Evolutionary conservation across 2,888 invertebrate genomes (phyloP).

Genomic region (Drosophila paramelanica): DNA sequence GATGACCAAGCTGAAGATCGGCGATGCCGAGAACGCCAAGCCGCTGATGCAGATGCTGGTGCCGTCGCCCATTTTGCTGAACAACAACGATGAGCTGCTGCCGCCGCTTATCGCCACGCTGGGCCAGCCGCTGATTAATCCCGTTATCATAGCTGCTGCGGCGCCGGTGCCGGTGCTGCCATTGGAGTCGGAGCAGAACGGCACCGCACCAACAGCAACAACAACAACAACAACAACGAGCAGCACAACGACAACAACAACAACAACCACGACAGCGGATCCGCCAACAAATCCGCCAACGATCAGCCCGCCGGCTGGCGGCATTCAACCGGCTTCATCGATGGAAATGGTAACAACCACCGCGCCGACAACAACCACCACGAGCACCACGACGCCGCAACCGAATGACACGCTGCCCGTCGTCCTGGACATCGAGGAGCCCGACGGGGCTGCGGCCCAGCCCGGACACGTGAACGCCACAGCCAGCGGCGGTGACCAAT

Average conservation of each 20-base stretch:
- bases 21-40: constrained; percentile 67
- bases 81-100: constrained; percentile 77
- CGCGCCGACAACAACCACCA: constrained; percentile 67
- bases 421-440: constrained; percentile 70
- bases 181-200: constrained; percentile 31
- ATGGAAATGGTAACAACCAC: constrained; percentile 64
- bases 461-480: constrained; percentile 18
- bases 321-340: constrained; percentile 19
- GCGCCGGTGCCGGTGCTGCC: constrained; percentile 1
- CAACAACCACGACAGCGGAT: constrained; percentile 44
- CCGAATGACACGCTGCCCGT: constrained; percentile 69
- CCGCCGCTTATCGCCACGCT: constrained; percentile 80
- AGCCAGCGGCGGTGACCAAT: neutral
- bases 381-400: constrained; percentile 63
- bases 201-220: constrained; percentile 52
- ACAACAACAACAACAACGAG: constrained; percentile 35
- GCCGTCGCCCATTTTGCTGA: constrained; percentile 75
- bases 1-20: constrained; percentile 67
- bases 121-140: constrained; percentile 70
- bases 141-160: constrained; percentile 60
- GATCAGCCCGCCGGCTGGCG: constrained; percentile 23
- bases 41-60: constrained; percentile 82
- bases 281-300: constrained; percentile 15
- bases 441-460: constrained; percentile 12
- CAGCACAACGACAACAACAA: constrained; percentile 39